phyloP scores from a whole-genome alignment of 2,888 invertebrate species.

The Chrysotoxum bicinctum region DNA sequence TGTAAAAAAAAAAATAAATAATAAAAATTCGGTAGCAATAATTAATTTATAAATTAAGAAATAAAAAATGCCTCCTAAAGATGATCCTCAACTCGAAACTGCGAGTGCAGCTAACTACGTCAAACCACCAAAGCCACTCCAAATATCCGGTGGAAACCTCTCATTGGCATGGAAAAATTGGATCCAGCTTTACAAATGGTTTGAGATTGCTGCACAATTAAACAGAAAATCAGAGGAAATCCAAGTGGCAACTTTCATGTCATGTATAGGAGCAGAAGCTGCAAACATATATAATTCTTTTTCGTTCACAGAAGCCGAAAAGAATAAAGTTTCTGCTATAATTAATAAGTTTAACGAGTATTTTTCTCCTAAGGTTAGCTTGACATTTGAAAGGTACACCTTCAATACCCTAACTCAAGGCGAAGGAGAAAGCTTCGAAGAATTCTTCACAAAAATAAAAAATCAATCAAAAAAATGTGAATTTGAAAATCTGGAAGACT shows the following conservation, averaged over 20 bases:
- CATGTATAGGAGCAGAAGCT: slow-evolving; percentile 23
- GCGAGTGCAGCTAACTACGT: too few relatives aligned
- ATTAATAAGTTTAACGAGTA: slow-evolving; percentile 3
- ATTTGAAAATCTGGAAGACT: not conserved
- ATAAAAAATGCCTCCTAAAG: too few relatives aligned
- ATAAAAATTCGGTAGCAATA: too few relatives aligned
- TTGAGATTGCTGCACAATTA: slow-evolving; percentile 17
- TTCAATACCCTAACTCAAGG: slow-evolving; percentile 11
- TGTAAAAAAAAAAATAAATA: too few relatives aligned
- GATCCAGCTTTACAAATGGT: slow-evolving; percentile 26
- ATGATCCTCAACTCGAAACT: too few relatives aligned
- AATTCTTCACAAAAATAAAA: not conserved
- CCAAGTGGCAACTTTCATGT: slow-evolving; percentile 39
- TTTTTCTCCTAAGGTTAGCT: slow-evolving; percentile 20
- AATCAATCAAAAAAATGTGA: not conserved
- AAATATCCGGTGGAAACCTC: too few relatives aligned
- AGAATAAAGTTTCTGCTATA: not conserved
- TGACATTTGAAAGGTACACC: slow-evolving; percentile 19
- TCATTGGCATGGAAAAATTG: slow-evolving; percentile 43
- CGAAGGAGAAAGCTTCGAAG: not conserved
- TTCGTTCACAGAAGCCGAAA: not conserved
- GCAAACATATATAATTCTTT: slow-evolving; percentile 21
- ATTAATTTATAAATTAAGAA: too few relatives aligned
- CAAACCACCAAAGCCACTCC: too few relatives aligned
- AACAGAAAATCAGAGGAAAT: slow-evolving; percentile 12